phyloP scores from a whole-genome alignment of 1,140 invertebrate species.

The Spodoptera frugiperda region DNA sequence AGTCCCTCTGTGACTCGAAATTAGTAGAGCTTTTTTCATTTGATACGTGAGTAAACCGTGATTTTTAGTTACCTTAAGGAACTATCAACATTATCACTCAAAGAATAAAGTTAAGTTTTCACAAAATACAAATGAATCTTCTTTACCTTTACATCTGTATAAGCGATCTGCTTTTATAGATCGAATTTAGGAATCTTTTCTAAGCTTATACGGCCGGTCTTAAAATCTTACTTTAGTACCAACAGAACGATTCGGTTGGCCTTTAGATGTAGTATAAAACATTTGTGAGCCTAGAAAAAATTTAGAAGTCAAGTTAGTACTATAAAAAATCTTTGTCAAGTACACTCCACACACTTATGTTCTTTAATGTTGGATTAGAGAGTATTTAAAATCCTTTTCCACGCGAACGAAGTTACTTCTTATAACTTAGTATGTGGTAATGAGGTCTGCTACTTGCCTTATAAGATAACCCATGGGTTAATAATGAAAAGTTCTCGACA shows the following conservation, averaged over 20 bases:
- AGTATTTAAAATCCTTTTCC: too few relatives aligned
- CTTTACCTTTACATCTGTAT: neutral
- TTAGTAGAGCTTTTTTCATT: too few relatives aligned
- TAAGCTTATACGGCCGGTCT: neutral
- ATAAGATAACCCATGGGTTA: too few relatives aligned
- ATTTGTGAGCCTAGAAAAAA: neutral
- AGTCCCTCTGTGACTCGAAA: too few relatives aligned
- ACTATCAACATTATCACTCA: too few relatives aligned
- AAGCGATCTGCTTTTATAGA: neutral
- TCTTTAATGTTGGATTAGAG: too few relatives aligned
- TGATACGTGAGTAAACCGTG: too few relatives aligned
- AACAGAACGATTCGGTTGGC: neutral
- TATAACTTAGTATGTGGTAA: too few relatives aligned
- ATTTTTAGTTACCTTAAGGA: too few relatives aligned
- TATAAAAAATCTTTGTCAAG: neutral
- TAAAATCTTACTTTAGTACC: conserved; percentile 8
- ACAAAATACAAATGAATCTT: neutral
- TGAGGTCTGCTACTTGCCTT: too few relatives aligned
- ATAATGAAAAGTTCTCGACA: too few relatives aligned
- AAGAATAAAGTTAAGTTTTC: neutral
- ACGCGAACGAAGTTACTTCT: too few relatives aligned
- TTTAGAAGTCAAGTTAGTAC: neutral
- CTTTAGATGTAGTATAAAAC: neutral
- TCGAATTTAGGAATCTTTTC: conserved; percentile 5
- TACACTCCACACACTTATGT: neutral